A percentile compares a stretch with the other conserved stretches of the same genome.
phyloP scores from a whole-genome alignment of 2,888 invertebrate species.

The Caenorhabditis macrosperma region DNA sequence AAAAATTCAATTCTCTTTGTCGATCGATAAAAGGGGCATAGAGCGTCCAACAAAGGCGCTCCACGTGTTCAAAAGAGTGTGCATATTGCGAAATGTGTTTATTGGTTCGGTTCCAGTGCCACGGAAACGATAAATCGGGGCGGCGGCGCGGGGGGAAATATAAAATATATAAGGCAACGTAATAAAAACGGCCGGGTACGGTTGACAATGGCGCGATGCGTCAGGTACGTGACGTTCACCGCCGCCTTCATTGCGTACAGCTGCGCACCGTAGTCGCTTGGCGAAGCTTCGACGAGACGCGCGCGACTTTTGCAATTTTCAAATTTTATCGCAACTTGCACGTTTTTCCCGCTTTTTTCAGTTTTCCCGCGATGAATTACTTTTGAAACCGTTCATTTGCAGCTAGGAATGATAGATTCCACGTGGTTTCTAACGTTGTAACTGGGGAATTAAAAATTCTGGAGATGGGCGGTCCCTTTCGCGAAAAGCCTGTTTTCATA shows the following conservation, averaged over 20 bases:
- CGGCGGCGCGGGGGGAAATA: slow-evolving; percentile 2
- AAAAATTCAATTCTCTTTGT: not conserved
- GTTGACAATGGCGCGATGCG: not conserved
- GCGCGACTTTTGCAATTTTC: not conserved
- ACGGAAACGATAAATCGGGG: slow-evolving; percentile 5
- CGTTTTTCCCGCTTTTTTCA: not conserved
- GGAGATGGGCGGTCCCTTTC: too few species aligned
- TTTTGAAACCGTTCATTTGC: too few species aligned
- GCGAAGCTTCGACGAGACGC: not conserved
- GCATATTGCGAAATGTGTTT: slow-evolving; percentile 35
- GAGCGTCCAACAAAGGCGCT: not conserved
- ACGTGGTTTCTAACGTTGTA: too few species aligned
- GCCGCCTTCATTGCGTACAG: not conserved
- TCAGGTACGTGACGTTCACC: slow-evolving; percentile 1
- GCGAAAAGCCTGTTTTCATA: too few species aligned
- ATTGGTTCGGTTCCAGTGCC: not conserved
- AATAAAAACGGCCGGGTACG: slow-evolving; percentile 3
- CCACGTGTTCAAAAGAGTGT: slow-evolving; percentile 20
- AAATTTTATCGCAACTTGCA: not conserved
- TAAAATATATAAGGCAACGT: slow-evolving; percentile 22
- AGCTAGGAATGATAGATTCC: too few species aligned
- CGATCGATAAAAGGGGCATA: not conserved
- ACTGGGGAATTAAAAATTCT: too few species aligned
- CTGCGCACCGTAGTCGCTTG: not conserved
- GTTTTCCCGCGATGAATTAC: too few species aligned